Evolutionary conservation across 2,888 invertebrate species (phyloP).

Genomic region (Drosophila vallismaia): DNA sequence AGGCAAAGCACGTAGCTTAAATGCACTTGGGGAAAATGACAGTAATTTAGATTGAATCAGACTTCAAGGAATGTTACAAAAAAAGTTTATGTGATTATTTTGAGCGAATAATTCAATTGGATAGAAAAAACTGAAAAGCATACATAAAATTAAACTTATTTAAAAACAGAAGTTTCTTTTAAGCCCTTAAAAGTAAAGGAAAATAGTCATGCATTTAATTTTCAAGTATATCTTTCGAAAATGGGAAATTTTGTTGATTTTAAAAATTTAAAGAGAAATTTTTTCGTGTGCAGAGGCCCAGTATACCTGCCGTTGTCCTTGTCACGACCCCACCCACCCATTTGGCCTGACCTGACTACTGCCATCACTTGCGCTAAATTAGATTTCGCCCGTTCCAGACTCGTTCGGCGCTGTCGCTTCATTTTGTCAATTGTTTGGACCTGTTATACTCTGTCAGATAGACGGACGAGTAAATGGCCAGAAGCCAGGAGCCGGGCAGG

Average conservation of each 20-base stretch:
- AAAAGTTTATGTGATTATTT: background rate
- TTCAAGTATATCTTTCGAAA: too few species aligned
- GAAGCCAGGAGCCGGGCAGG: conserved; percentile 35
- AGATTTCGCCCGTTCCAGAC: conserved; percentile 62
- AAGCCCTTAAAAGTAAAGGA: too few species aligned
- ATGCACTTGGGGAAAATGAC: background rate
- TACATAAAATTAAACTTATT: too few species aligned
- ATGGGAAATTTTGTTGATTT: background rate
- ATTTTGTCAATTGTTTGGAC: conserved; percentile 68
- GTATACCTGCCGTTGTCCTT: conserved; percentile 16
- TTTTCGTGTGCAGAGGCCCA: conserved; percentile 12
- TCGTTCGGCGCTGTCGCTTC: conserved; percentile 67
- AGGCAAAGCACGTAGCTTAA: conserved; percentile 36
- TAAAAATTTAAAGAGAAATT: background rate
- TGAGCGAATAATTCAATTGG: too few species aligned
- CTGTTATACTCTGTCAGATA: conserved; percentile 44
- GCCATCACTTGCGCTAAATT: conserved; percentile 68
- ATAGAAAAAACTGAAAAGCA: too few species aligned
- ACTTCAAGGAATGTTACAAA: background rate
- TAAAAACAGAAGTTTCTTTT: too few species aligned
- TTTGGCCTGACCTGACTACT: conserved; percentile 25
- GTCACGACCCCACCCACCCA: background rate
- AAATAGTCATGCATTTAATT: too few species aligned
- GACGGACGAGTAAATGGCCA: conserved; percentile 63
- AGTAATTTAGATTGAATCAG: background rate